phyloP scores from a whole-genome alignment of 2,113 vertebrate species.

The Sander lucioperca region DNA sequence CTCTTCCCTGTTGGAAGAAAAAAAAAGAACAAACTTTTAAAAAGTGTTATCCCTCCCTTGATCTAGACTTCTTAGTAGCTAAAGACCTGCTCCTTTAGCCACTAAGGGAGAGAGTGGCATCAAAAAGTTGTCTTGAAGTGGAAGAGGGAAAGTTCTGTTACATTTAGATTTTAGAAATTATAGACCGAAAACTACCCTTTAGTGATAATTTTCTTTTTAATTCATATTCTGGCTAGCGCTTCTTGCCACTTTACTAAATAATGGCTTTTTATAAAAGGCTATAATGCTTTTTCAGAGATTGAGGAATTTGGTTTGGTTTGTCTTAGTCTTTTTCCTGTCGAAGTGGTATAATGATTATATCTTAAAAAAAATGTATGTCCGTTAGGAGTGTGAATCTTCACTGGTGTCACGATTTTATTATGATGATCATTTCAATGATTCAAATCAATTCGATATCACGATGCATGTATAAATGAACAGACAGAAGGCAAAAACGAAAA shows the following conservation, averaged over 20 bases:
- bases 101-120: constrained; percentile 8
- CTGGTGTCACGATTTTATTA: too few relatives aligned
- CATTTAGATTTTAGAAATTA: constrained; percentile 6
- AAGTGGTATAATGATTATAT: not conserved
- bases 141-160: constrained; percentile 1
- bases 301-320: not conserved
- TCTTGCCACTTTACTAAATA: not conserved
- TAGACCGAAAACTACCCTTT: not conserved
- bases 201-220: constrained; percentile 26
- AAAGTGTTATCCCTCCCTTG: constrained; percentile 20
- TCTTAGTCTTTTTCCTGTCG: not conserved
- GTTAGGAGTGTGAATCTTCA: too few relatives aligned
- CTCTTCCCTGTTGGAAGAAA: not conserved
- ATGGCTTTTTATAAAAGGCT: not conserved
- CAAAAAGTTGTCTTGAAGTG: constrained; percentile 30
- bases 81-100: not conserved
- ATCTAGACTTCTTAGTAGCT: constrained; percentile 23
- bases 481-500: too few relatives aligned
- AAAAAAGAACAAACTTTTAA: not conserved
- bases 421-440: too few relatives aligned
- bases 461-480: too few relatives aligned
- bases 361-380: too few relatives aligned
- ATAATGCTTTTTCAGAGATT: not conserved
- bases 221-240: not conserved
- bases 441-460: too few relatives aligned